phyloP scores from a whole-genome alignment of 1,140 invertebrate species.

The Eupeodes corollae region DNA sequence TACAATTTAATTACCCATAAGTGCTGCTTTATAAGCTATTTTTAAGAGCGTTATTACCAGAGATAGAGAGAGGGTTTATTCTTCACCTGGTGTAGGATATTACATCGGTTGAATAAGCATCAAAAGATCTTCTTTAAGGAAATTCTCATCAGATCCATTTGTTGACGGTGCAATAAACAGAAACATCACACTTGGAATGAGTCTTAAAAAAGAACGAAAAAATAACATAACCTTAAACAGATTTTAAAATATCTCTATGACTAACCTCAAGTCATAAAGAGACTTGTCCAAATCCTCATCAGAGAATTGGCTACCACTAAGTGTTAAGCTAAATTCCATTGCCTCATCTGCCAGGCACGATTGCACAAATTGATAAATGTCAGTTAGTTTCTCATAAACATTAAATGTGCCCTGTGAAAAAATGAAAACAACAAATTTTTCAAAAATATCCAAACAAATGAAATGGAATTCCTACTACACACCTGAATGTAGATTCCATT shows the following conservation, averaged over 20 bases:
- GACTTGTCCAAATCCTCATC: constrained; percentile 52
- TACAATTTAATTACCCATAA: too few relatives aligned
- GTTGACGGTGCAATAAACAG: constrained; percentile 51
- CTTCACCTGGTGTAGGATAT: constrained; percentile 3
- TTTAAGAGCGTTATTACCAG: too few relatives aligned
- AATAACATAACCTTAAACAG: not conserved
- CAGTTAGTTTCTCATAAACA: constrained; percentile 59
- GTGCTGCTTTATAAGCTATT: too few relatives aligned
- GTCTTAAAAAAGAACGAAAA: constrained; percentile 21
- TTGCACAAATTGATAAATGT: constrained; percentile 59
- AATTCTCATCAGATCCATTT: constrained; percentile 44
- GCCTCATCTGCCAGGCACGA: constrained; percentile 55
- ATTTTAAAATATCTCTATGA: not conserved
- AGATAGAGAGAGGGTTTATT: too few relatives aligned
- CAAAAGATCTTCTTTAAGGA: constrained; percentile 63
- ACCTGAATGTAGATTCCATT: constrained; percentile 75
- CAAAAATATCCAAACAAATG: constrained; percentile 1
- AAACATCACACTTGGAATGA: constrained; percentile 65
- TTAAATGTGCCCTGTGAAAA: constrained; percentile 63
- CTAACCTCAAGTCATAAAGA: constrained; percentile 49
- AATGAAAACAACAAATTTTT: not conserved
- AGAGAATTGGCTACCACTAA: constrained; percentile 50
- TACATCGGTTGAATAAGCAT: constrained; percentile 53
- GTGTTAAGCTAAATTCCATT: constrained; percentile 52
- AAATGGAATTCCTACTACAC: constrained; percentile 8